Conservation (phyloP, 2,888 invertebrate species). For the Ceratothoa steindachneri region DNA sequence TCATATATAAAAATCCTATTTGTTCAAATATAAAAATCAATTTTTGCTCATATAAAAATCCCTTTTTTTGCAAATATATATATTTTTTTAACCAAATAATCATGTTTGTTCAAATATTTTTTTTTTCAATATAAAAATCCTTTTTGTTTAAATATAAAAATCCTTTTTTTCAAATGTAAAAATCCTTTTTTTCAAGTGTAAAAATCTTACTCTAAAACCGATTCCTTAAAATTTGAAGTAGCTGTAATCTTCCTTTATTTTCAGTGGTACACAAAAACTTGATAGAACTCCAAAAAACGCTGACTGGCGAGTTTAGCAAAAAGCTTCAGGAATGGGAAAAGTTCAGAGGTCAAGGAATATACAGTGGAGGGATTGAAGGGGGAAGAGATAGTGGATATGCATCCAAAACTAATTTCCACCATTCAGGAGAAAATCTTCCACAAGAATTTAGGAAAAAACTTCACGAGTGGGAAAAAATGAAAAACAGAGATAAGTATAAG, state of each 20-base stretch:
- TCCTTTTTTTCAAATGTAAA: too few species aligned
- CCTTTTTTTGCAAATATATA: too few species aligned
- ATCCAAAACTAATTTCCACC: background rate
- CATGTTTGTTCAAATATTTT: background rate
- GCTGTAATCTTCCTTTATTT: background rate
- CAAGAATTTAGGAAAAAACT: conserved; percentile 59
- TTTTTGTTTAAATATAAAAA: too few species aligned
- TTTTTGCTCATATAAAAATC: too few species aligned
- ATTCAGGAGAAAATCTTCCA: conserved; percentile 42
- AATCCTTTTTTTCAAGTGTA: too few species aligned
- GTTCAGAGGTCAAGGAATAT: conserved; percentile 58
- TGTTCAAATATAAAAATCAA: too few species aligned
- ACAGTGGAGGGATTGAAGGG: conserved; percentile 25
- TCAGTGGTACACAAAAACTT: conserved; percentile 48
- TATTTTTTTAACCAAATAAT: too few species aligned
- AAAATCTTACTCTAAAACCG: too few species aligned
- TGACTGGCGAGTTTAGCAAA: conserved; percentile 75
- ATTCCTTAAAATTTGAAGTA: background rate
- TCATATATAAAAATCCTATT: too few species aligned
- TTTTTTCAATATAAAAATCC: background rate
- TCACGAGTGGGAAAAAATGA: conserved; percentile 72
- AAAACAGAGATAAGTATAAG: conserved; percentile 55
- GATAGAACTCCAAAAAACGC: conserved; percentile 57
- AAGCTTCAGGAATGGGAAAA: conserved; percentile 82
- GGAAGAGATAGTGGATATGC: background rate